phyloP scores from a whole-genome alignment of 2,797 vertebrate species.

The Tenualosa ilisha region DNA sequence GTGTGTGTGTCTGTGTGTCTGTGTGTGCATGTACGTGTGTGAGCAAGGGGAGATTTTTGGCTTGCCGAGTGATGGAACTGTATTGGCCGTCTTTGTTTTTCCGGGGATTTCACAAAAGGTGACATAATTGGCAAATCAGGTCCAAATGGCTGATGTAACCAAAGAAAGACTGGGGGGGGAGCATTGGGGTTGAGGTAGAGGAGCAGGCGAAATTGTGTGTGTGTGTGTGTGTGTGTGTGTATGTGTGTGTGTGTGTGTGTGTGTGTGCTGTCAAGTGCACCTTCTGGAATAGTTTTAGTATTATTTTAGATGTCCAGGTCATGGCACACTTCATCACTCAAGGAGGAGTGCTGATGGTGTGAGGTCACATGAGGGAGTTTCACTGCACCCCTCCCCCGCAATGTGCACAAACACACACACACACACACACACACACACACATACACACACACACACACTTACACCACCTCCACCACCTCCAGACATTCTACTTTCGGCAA shows the following conservation, averaged over 20 bases:
- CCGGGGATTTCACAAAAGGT: constrained; percentile 51
- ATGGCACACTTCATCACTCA: constrained; percentile 9
- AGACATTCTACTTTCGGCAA: not conserved
- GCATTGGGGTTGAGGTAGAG: not conserved
- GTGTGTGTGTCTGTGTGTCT: not conserved
- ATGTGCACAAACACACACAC: not conserved
- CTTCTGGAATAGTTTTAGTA: constrained; percentile 18
- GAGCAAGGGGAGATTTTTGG: not conserved
- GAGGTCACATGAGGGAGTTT: not conserved
- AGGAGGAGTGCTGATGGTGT: not conserved
- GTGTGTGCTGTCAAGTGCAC: constrained; percentile 34
- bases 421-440: not conserved
- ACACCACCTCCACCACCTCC: not conserved
- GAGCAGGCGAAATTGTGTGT: not conserved
- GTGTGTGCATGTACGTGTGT: not conserved
- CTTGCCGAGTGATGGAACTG: constrained; percentile 28
- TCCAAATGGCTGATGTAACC: constrained; percentile 44
- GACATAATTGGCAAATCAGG: constrained; percentile 42
- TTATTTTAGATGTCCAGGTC: not conserved
- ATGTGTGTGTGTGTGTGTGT: constrained; percentile 13
- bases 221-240: constrained; percentile 35
- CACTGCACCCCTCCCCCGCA: not conserved
- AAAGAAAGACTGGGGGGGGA: not conserved
- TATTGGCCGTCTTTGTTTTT: constrained; percentile 40
- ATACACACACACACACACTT: not conserved